A percentile compares a stretch with the other conserved stretches of the same genome.
phyloP scores from a whole-genome alignment of 2,113 vertebrate genomes.

The Malurus elegans region DNA sequence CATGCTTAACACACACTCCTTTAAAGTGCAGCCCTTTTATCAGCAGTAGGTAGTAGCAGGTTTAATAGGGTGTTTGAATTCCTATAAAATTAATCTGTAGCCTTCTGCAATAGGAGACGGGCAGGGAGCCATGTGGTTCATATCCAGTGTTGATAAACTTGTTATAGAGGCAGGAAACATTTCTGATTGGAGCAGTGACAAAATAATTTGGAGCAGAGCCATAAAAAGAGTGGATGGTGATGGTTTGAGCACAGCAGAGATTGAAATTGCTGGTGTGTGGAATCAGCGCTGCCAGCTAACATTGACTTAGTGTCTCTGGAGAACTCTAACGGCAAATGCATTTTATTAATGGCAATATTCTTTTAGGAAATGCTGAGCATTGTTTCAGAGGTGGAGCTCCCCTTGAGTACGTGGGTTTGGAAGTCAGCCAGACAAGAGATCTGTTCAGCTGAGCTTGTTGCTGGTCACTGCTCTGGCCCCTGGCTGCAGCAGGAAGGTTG shows the following conservation, averaged over 20 bases:
- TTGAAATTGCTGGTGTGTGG: constrained; percentile 69
- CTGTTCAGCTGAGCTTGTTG: background rate
- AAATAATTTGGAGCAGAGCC: constrained; percentile 55
- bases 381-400: constrained; percentile 42
- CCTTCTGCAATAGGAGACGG: constrained; percentile 54
- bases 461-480: background rate
- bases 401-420: background rate
- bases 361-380: constrained; percentile 45
- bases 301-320: constrained; percentile 62
- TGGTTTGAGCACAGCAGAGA: constrained; percentile 58
- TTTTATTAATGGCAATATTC: constrained; percentile 66
- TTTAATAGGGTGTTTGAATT: constrained; percentile 71
- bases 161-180: constrained; percentile 62
- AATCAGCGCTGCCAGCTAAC: constrained; percentile 60
- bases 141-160: constrained; percentile 67
- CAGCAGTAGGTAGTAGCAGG: constrained; percentile 59
- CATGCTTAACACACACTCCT: constrained; percentile 18
- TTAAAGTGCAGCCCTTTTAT: constrained; percentile 48
- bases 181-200: constrained; percentile 63
- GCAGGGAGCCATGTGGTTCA: constrained; percentile 66
- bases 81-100: constrained; percentile 71
- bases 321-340: constrained; percentile 59
- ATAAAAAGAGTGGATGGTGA: constrained; percentile 57
- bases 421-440: background rate
- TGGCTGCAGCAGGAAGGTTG: background rate